Conservation (phyloP, 2,888 invertebrate species). For the Lepidonotus clava region DNA sequence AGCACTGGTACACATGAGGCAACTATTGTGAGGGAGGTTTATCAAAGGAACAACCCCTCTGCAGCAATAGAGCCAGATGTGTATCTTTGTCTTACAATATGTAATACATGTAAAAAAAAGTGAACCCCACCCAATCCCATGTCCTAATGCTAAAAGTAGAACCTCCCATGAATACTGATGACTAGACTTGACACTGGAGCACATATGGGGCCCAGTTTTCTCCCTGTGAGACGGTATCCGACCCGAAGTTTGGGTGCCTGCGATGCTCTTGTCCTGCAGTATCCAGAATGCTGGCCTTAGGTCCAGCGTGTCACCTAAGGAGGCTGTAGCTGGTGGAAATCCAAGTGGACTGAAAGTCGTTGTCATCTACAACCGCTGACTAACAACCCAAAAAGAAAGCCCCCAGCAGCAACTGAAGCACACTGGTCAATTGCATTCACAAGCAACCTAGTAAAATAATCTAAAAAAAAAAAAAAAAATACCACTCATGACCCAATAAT, state of each 20-base stretch:
- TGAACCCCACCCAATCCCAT: constrained; percentile 45
- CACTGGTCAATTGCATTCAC: constrained; percentile 54
- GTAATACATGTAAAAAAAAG: constrained; percentile 23
- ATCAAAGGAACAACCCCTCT: constrained; percentile 52
- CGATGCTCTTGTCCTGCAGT: constrained; percentile 8
- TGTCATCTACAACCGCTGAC: constrained; percentile 54
- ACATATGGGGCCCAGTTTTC: constrained; percentile 12
- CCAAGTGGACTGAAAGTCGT: constrained; percentile 34
- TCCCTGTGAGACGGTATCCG: neutral
- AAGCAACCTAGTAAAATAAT: neutral
- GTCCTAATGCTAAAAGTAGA: constrained; percentile 40
- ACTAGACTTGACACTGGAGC: constrained; percentile 39
- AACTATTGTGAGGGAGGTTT: constrained; percentile 45
- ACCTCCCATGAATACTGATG: constrained; percentile 37
- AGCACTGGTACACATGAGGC: constrained; percentile 1
- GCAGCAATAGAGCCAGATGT: constrained; percentile 52
- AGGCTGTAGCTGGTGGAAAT: constrained; percentile 16
- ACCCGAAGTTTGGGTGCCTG: constrained; percentile 3
- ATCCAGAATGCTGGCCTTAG: constrained; percentile 65
- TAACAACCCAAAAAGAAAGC: constrained; percentile 39
- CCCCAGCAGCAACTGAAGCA: constrained; percentile 48
- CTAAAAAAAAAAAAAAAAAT: neutral
- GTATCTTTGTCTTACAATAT: neutral
- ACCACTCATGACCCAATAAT: no score
- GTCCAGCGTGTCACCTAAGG: constrained; percentile 71